Evolutionary conservation across 2,888 invertebrate genomes (phyloP).

Genomic region (Campoplex nolae): DNA sequence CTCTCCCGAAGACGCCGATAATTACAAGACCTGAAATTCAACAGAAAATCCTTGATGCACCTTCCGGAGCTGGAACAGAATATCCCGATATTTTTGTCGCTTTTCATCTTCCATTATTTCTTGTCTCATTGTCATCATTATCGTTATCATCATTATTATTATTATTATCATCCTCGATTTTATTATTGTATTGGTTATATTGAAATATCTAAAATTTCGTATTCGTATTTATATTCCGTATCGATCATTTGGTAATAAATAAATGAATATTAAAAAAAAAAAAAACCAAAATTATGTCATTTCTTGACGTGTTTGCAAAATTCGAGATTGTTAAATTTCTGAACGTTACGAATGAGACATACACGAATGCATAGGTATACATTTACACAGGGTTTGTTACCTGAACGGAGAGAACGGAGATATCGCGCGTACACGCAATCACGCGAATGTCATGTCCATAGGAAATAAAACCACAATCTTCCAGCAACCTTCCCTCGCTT

Average conservation of each 20-base stretch:
- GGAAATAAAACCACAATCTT: slow-evolving; percentile 75
- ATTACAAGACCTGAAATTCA: too few species aligned
- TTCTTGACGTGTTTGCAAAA: neutral
- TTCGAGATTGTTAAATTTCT: neutral
- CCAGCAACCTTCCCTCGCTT: slow-evolving; percentile 5
- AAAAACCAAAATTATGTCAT: neutral
- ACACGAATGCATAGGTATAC: slow-evolving; percentile 18
- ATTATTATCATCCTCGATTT: too few species aligned
- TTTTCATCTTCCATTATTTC: too few species aligned
- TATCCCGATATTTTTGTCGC: too few species aligned
- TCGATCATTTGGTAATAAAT: neutral
- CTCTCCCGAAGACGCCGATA: too few species aligned
- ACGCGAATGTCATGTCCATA: slow-evolving; percentile 74
- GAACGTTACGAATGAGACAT: neutral
- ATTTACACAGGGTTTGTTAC: slow-evolving; percentile 53
- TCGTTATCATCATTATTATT: too few species aligned
- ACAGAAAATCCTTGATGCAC: too few species aligned
- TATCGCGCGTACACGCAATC: slow-evolving; percentile 74
- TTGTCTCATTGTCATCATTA: too few species aligned
- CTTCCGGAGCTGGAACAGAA: too few species aligned
- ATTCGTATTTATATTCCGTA: too few species aligned
- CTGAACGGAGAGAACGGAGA: slow-evolving; percentile 51
- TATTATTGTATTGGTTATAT: too few species aligned
- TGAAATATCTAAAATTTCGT: too few species aligned
- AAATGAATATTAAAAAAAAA: neutral